Base-by-base conservation (phyloP, 2,888 invertebrate genomes). In the Epistrophe eligans region DNA sequence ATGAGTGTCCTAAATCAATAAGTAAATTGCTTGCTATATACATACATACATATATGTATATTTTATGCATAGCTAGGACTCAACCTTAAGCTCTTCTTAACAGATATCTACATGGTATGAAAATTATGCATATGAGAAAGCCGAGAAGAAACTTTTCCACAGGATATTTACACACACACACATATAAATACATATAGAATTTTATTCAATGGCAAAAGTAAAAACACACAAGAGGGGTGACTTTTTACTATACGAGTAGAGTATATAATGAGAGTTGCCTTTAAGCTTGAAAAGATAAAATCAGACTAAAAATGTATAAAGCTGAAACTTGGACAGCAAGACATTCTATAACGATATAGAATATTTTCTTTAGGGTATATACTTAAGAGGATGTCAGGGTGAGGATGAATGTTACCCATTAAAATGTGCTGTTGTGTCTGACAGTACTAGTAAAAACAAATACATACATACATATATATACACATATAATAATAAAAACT, bases 1-100 rank as follows among this genome's bases (percentile, higher is more conserved):
- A 19, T 77, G 84, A 84, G n/a, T 35, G 50, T 32, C 72, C 67
- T 77, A 77, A 77, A 84, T 84, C 84, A 84, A 84, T 84, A 84
- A 80, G 80, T 84, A 84, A 76, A 66, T 80, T 71, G 70, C 74
- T 66, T 52, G n/a, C 38, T n/a, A 48, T 35, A 57, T 48, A 38
- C n/a, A n/a, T 24, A 24, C 24, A 24, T 24, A 24, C 24, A 24
- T 24, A 24, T 24, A 24, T 24, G 3, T 1, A 24, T 24, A 24
- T 24, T 1, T 24, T 24, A 24, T 24, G 24, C 3, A 24, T 24
- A 24, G 24, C 52, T 7, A 19, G 38, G 13, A 62, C 45, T 28
- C 28, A 66, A 48, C 32, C 35, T 32, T 48, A 35, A 66, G 66
- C 48, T 50, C 48, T 66, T 66, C 50, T 43, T 32, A 66, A 50